phyloP scores from a whole-genome alignment of 2,113 vertebrate species.

The Grallaria varia region DNA sequence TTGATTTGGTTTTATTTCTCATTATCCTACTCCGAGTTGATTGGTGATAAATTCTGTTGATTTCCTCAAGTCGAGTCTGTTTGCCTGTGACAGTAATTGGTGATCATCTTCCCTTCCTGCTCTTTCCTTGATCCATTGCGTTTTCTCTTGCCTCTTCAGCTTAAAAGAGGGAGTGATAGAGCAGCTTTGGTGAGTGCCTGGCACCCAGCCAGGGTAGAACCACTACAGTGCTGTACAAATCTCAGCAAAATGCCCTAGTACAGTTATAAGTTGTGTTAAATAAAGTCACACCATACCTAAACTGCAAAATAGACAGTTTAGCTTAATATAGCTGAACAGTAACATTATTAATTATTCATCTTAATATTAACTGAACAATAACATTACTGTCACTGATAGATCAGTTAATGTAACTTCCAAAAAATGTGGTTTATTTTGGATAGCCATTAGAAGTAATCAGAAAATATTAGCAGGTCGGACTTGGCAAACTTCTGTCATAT shows the following conservation, averaged over 20 bases:
- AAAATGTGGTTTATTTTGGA: not conserved
- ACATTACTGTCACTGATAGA: not conserved
- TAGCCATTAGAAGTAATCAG: not conserved
- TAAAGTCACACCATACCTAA: not conserved
- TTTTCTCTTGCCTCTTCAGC: not conserved
- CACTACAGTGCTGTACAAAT: not conserved
- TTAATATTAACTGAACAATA: too few species aligned
- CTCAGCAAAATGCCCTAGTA: not conserved
- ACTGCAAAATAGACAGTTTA: not conserved
- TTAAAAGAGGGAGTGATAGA: not conserved
- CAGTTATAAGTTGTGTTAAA: not conserved
- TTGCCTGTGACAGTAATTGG: rapidly evolving
- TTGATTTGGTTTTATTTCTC: not conserved
- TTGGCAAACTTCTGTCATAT: not conserved
- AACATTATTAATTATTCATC: too few species aligned
- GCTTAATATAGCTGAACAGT: too few species aligned
- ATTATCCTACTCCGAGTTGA: not conserved
- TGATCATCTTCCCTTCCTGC: not conserved
- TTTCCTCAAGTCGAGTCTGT: not conserved
- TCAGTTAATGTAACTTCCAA: not conserved
- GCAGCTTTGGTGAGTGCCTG: not conserved
- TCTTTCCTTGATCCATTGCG: not conserved
- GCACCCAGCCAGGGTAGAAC: not conserved
- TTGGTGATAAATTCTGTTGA: rapidly evolving
- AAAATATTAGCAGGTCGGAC: not conserved